Evolutionary conservation across 2,113 vertebrate genomes (phyloP), one percentile per base, ranked within the genome.

Genomic region (Numenius arquata): DNA sequence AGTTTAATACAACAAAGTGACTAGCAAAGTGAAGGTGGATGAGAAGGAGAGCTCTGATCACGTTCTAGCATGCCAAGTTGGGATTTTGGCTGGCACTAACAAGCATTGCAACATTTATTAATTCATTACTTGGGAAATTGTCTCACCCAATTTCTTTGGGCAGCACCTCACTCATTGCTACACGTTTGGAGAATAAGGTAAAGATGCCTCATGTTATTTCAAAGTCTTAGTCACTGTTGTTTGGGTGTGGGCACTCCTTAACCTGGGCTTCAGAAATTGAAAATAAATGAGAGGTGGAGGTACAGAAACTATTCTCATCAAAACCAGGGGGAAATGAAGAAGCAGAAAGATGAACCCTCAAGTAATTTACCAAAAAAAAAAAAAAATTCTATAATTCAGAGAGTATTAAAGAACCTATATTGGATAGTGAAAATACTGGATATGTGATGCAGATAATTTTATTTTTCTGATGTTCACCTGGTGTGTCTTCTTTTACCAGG

Each of bases 111-210:
- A 97, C 88, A 96, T 85, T 94, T 96, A 96, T 96, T 96, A 97
- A 96, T 96, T 96, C 90, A 92, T 95, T 95, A 96, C 95, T 96
- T 96, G 97, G 94, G 96, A 97, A 97, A 97, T 96, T 73, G 84
- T 97, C 94, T 97, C 95, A 96, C 95, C 95, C 84, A 90, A 53
- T 97, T 96, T 97, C 96, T 97, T 93, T 70, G 85, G 97, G 97
- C 97, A 95, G 96, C 95, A 94, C 65, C 95, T 95, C 95, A 94
- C 78, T 96, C 78, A 78, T 97, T 97, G 96, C 97, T 96, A 96
- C 94, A 96, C 82, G 0, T 90, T 96, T 88, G 65, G 74, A 93
- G 96, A 93, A 80, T 88, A 96, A 93, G 93, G 85, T 91, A 83
- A 89, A 74, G 89, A 96, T 91, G 97, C 55, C 85, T 97, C 76